Base-by-base conservation (phyloP, 2,888 invertebrate genomes). In the Limnephilus marmoratus region DNA sequence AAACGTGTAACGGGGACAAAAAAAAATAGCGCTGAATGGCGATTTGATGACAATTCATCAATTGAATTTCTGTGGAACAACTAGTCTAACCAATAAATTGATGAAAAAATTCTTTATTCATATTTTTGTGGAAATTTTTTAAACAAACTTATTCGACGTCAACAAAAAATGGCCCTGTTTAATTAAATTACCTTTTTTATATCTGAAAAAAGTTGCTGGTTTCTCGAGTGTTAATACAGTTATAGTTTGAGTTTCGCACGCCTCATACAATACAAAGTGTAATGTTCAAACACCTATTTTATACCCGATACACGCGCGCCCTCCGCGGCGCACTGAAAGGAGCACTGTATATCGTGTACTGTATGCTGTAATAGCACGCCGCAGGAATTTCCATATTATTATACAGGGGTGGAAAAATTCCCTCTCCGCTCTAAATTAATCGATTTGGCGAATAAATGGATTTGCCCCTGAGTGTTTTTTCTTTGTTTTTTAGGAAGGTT, bases 281-380 rank as follows among this genome's bases (percentile, higher is more conserved):
- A 93, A 93, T 93, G 93, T 93, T 92, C 93, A 90, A 92, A 90
- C 90, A 68, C 82, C 91, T 90, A 91, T 91, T 93, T 93, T 91
- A 92, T 92, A 93, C 92, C 93, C 93, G 92, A 92, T 93, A 93
- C 93, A 92, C 92, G 92, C 91, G 92, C 92, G 90, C 90, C 88
- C 89, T 91, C 90, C 90, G 91, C 15, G 80, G 85, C 45, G 88
- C 90, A 92, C 92, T 92, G 92, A 92, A 93, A 91, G 83, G 53
- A 86, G 37, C 82, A 82, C 68, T 86, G 24, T n/a, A 83, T 12
- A 45, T 45, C 12, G 45, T 45, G 12, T n/a, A 37, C 85, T 85
- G 85, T 86, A 29, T 24, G 45, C 53, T 34, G 13, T 91, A 89
- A 91, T 91, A 90, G 92, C 68, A 45, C 13, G 87, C 53, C 90